Percentiles rank a stretch among this genome's conserved stretches.
Evolutionary conservation across 2,113 vertebrate species (phyloP).

Genomic region (Pluvianellus socialis): DNA sequence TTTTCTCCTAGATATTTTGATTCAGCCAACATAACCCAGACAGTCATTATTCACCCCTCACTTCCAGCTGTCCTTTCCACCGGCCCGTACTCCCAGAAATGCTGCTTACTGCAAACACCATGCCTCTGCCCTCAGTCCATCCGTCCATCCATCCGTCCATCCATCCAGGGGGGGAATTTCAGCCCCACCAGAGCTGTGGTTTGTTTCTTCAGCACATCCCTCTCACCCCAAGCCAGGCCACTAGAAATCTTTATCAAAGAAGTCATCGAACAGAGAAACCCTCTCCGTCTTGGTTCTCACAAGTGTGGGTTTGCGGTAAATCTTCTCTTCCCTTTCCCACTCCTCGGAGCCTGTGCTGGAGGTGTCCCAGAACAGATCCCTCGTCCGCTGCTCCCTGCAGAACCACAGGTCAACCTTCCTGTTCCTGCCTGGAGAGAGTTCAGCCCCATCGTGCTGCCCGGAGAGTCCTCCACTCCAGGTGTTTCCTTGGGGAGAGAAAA

Average conservation of each 20-base stretch:
- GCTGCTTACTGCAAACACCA: fast-evolving
- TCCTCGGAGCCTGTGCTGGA: constrained; percentile 73
- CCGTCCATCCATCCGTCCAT: fast-evolving
- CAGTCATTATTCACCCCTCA: neutral
- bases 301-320: neutral
- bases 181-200: neutral
- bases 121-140: neutral
- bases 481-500: constrained; percentile 47
- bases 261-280: constrained; percentile 72
- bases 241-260: constrained; percentile 71
- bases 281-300: constrained; percentile 79
- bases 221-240: neutral
- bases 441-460: neutral
- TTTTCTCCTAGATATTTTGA: neutral
- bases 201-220: neutral
- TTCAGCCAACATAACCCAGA: neutral
- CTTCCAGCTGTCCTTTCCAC: neutral
- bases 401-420: constrained; percentile 70
- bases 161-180: neutral
- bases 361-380: constrained; percentile 76
- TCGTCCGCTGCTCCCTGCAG: constrained; percentile 49
- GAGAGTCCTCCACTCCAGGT: neutral
- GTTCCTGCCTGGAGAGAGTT: neutral
- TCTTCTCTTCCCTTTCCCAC: neutral
- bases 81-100: neutral